Percentiles rank a stretch among this genome's conserved stretches.
These are phyloP conservation scores for Dipodomys stephensi DNA, from an alignment of 2,113 vertebrate species.

Conservation along the genomic window DNA sequence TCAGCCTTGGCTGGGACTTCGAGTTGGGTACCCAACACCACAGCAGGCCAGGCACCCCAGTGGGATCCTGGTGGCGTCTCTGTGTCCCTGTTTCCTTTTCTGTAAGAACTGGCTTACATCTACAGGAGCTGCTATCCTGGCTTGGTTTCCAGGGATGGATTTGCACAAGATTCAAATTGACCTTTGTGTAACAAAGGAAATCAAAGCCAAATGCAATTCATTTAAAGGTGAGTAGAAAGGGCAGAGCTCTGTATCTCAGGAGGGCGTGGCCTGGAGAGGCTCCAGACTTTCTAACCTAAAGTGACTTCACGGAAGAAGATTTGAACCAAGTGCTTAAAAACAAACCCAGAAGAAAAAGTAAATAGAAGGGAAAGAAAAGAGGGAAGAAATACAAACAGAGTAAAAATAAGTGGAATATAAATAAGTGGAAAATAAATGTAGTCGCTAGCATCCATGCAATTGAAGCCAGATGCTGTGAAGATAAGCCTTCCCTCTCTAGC, in stretches of 20 bases:
- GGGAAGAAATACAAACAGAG: not conserved
- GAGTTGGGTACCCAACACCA: not conserved
- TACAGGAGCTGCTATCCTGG: not conserved
- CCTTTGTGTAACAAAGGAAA: not conserved
- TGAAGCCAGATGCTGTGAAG: not conserved
- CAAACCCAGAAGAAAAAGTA: not conserved
- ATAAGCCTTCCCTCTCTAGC: not conserved
- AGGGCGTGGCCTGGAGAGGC: no score
- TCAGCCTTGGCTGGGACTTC: not conserved
- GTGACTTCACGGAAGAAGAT: not conserved
- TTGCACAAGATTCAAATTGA: not conserved
- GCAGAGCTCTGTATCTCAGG: accelerated
- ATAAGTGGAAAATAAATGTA: not conserved
- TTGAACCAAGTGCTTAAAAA: not conserved
- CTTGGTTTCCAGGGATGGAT: not conserved
- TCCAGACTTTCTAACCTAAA: not conserved
- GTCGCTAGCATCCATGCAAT: not conserved
- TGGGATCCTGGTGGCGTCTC: no score
- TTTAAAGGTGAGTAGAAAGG: not conserved
- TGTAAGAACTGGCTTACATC: not conserved
- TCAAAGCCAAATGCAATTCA: not conserved
- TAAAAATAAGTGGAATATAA: not conserved
- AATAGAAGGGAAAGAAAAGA: not conserved
- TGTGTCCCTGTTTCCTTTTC: not conserved
- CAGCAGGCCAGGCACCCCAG: no score